A percentile compares a stretch with the other conserved stretches of the same genome.
phyloP scores from a whole-genome alignment of 2,797 vertebrate species.

The Setipinna tenuifilis region DNA sequence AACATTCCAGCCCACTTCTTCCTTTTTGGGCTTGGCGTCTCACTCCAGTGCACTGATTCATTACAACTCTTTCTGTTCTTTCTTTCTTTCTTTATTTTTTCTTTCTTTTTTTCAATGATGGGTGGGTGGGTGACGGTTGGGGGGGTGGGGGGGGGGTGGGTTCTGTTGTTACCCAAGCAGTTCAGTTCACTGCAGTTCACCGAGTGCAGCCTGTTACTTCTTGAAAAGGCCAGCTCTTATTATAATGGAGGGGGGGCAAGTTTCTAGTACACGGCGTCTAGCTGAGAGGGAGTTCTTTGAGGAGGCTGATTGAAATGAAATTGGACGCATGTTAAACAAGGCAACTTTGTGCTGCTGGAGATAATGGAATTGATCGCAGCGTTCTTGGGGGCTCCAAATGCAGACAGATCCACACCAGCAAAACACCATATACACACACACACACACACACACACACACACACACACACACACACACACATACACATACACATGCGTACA shows the following conservation, averaged over 20 bases:
- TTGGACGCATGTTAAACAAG: slow-evolving; percentile 49
- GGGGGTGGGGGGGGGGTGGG: neutral
- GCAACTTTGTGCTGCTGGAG: slow-evolving; percentile 47
- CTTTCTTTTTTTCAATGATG: no score
- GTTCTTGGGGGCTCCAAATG: slow-evolving; percentile 5
- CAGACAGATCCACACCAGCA: neutral
- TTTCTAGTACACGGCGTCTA: slow-evolving; percentile 37
- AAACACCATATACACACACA: neutral
- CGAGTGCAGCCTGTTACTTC: neutral
- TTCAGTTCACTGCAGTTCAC: neutral
- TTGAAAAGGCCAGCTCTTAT: neutral
- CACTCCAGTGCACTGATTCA: slow-evolving; percentile 5
- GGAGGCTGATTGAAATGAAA: slow-evolving; percentile 45
- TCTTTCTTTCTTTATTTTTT: neutral
- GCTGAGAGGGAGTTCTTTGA: slow-evolving; percentile 51
- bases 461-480: neutral
- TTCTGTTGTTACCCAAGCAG: neutral
- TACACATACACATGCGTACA: neutral
- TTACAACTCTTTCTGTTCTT: neutral
- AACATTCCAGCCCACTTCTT: neutral
- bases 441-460: neutral
- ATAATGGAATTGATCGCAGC: slow-evolving; percentile 49
- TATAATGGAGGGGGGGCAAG: slow-evolving; percentile 45
- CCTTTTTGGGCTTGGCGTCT: neutral
- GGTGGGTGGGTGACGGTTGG: neutral